Conservation (phyloP, 2,113 vertebrate genomes). For the Colinus virginianus region DNA sequence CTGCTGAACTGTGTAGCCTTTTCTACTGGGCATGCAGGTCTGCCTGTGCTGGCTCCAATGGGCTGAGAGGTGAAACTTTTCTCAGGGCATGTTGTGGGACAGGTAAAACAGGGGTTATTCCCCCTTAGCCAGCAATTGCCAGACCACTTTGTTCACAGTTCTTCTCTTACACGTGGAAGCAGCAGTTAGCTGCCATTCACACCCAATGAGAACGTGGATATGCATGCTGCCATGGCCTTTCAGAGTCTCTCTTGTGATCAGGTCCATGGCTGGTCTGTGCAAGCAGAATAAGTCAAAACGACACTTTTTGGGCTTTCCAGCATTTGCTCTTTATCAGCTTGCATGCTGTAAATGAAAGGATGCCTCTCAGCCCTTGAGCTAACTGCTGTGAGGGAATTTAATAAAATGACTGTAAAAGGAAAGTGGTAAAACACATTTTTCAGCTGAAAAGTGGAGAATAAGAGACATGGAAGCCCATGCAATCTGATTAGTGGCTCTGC, state of each 20-base stretch:
- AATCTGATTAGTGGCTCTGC: background rate
- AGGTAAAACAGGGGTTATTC: background rate
- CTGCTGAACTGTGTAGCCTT: background rate
- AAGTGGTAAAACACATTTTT: slow-evolving; percentile 23
- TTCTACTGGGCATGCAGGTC: background rate
- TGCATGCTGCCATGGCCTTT: rapidly evolving
- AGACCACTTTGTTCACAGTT: background rate
- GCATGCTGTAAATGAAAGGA: background rate
- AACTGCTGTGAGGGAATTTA: slow-evolving; percentile 19
- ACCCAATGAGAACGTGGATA: background rate
- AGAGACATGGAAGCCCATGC: slow-evolving; percentile 7
- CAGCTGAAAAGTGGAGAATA: slow-evolving; percentile 3
- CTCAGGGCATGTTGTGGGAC: background rate
- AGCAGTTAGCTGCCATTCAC: background rate
- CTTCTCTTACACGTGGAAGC: background rate
- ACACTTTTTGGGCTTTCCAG: background rate
- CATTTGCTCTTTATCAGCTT: background rate
- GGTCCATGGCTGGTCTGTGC: background rate
- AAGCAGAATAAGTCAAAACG: background rate
- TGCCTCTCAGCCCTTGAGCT: background rate
- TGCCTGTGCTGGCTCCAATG: rapidly evolving
- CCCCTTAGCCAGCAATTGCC: background rate
- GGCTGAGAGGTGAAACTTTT: background rate
- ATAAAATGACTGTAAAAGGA: background rate
- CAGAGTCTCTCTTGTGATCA: background rate